Conservation (phyloP, 2,888 invertebrate genomes). For the Lycia hirtaria region DNA sequence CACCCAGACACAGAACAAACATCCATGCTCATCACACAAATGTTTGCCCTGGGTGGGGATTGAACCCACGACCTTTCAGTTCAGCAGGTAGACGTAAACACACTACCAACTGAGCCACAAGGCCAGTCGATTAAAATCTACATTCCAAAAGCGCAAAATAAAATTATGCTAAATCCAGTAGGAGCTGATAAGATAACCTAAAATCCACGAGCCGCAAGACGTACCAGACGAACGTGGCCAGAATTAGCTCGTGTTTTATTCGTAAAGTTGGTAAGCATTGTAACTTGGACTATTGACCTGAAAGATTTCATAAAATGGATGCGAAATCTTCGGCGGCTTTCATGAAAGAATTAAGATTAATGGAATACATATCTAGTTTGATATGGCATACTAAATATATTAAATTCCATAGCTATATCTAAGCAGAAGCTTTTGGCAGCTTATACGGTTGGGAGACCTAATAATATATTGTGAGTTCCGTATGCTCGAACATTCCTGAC, state of each 20-base stretch:
- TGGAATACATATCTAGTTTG: background rate
- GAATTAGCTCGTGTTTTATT: slow-evolving; percentile 16
- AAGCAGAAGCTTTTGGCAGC: too few species aligned
- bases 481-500: too few species aligned
- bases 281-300: slow-evolving; percentile 7
- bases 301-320: background rate
- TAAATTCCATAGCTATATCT: too few species aligned
- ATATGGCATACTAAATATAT: too few species aligned
- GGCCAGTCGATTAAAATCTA: slow-evolving; percentile 19
- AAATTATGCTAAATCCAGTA: slow-evolving; percentile 24
- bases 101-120: too few species aligned
- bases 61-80: too few species aligned
- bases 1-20: too few species aligned
- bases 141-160: slow-evolving; percentile 11
- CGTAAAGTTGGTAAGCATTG: slow-evolving; percentile 8
- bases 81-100: too few species aligned
- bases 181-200: slow-evolving; percentile 23
- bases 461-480: too few species aligned
- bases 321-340: background rate
- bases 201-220: slow-evolving; percentile 15
- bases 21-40: too few species aligned
- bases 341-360: background rate
- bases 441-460: too few species aligned
- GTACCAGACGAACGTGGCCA: slow-evolving; percentile 20
- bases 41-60: too few species aligned